Evolutionary conservation across 2,888 invertebrate genomes (phyloP), one percentile per base, ranked within the genome.

Genomic region (Leucophora obtusa): DNA sequence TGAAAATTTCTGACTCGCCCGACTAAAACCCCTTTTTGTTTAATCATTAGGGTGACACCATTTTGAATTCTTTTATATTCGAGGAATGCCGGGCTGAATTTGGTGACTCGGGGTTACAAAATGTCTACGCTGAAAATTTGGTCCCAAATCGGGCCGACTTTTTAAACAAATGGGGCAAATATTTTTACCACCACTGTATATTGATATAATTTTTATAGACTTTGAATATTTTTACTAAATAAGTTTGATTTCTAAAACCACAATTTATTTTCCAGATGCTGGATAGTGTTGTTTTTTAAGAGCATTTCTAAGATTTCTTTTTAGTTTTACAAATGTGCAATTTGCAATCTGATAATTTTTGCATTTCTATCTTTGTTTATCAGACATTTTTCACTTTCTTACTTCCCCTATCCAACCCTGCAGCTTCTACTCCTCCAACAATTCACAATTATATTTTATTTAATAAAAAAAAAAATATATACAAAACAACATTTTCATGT

Each of bases 221-320:
- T 28, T 6, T 28, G 6, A 28, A 28, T 28, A 28, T 28, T 38
- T 11, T 11, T 3, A 47, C 2, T n/a, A 14, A n/a, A 38, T 51
- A 58, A 59, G 65, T 70, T 63, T 58, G 56, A 60, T 53, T 71
- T 71, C 66, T 18, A 65, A 75, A 79, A 75, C 79, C 79, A 43
- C 79, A 79, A 75, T 68, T 71, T 50, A 50, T 56, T 68, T 54
- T 50, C 60, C 77, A 78, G 77, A 78, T 78, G 71, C 53, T 47
- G 33, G 28, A 38, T 65, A 28, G 6, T 53, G 6, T 9, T 28
- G 24, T 14, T 17, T 59, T 51, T 60, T 71, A 43, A 18, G 17
- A 75, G 79, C 79, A 79, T 75, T 79, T 71, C 58, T 79, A 79
- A 24, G 79, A 75, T 75, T 79, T 79, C 79, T 24, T 60, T 50